Evolutionary conservation across 1,140 invertebrate species (phyloP), one percentile per base, ranked within the genome.

Genomic region (Dolichoris vasculosae): DNA sequence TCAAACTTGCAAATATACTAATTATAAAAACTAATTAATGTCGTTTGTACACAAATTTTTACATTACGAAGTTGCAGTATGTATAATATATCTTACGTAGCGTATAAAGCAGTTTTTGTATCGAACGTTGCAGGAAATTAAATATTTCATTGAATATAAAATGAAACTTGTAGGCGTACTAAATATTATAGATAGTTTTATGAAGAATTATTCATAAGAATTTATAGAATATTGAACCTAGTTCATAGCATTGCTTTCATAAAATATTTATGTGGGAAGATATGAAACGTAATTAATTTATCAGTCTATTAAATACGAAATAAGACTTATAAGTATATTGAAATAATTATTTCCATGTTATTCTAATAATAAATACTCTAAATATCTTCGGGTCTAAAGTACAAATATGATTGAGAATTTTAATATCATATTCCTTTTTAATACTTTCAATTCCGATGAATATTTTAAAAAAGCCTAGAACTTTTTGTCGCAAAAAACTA

Each of bases 201-300:
- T 30, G 63, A 63, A 64, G 30, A 30, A 71, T 71, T 71, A 71
- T 71, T 71, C 32, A 71, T 71, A 71, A 32, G 4, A 71, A 71
- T 71, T 71, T 71, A 71, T 71, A 4, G 38, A 40, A 3, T 71
- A 71, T 71, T 71, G 40, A 71, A 40, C 69, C 17, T 30, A 64
- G 11, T 71, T 71, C 38, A 23, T 40, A 40, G 15, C 69, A 15
- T 38, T 38, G 69, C 35, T 71, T 23, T 40, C 69, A 40, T 40
- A 71, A 40, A 40, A 71, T 40, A 71, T 71, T 71, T 71, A 71
- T 71, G 38, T 40, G 69, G 3, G 26, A 67, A 35, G 64, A n/a
- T 15, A 35, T 40, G 69, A 71, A 64, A 40, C 40, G 17, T 23
- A 40, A 9, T 71, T 40, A 0, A 8, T 23, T 8, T 11, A 71